Percentiles rank a stretch among this genome's conserved stretches.
phyloP scores from a whole-genome alignment of 2,797 vertebrate species.

The Hippoglossus hippoglossus region DNA sequence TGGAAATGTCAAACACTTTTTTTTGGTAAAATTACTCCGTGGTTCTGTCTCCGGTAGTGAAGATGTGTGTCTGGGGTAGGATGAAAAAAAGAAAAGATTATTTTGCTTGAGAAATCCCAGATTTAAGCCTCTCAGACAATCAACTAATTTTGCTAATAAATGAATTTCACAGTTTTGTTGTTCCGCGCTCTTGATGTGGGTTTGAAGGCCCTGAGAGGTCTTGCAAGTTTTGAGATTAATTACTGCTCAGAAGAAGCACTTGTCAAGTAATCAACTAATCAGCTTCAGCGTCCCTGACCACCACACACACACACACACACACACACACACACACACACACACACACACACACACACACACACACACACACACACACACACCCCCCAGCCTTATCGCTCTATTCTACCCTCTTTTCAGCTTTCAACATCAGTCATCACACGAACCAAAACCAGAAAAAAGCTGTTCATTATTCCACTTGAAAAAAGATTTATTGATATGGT shows the following conservation, averaged over 20 bases:
- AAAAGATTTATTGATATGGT: slow-evolving; percentile 70
- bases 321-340: slow-evolving; percentile 5
- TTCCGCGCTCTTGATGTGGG: slow-evolving; percentile 42
- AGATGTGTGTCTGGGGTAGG: slow-evolving; percentile 5
- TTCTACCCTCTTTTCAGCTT: slow-evolving; percentile 50
- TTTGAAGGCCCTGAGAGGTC: slow-evolving; percentile 60
- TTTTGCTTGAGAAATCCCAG: slow-evolving; percentile 14
- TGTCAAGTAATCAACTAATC: slow-evolving; percentile 72
- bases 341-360: too few species aligned
- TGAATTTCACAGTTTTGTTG: slow-evolving; percentile 59
- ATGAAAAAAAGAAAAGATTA: slow-evolving; percentile 12
- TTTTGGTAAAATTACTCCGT: slow-evolving; percentile 29
- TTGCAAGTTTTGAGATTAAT: slow-evolving; percentile 70
- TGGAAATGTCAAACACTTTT: slow-evolving; percentile 66
- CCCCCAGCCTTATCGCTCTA: slow-evolving; percentile 66
- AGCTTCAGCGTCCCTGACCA: slow-evolving; percentile 40
- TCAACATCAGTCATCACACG: slow-evolving; percentile 64
- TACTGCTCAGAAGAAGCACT: slow-evolving; percentile 68
- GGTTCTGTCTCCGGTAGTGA: slow-evolving; percentile 5
- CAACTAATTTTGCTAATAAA: slow-evolving; percentile 58
- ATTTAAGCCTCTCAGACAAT: slow-evolving; percentile 57
- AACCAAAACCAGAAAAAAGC: slow-evolving; percentile 44
- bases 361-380: too few species aligned
- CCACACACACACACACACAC: slow-evolving; percentile 10
- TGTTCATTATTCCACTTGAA: slow-evolving; percentile 48